Evolutionary conservation across 2,113 vertebrate genomes (phyloP).

Genomic region (Paradisaea rubra): DNA sequence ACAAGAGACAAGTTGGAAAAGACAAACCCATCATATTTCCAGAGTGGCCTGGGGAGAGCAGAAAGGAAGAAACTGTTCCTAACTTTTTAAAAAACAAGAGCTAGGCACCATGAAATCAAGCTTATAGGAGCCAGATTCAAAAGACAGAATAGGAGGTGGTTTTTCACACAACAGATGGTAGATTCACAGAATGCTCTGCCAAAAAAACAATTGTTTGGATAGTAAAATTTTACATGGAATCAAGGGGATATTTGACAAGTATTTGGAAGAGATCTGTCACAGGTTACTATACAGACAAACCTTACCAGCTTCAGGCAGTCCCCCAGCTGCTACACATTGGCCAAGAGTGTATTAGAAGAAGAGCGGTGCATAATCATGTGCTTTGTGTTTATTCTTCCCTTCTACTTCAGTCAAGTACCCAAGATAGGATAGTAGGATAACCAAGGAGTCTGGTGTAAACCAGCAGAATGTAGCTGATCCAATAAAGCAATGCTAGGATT

Average conservation of each 20-base stretch:
- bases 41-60: not conserved
- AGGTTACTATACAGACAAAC: not conserved
- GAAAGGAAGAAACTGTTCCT: not conserved
- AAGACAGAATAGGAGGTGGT: not conserved
- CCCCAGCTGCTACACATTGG: not conserved
- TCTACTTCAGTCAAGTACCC: not conserved
- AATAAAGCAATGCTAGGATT: not conserved
- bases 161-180: conserved; percentile 47
- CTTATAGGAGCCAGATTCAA: not conserved
- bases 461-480: not conserved
- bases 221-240: not conserved
- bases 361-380: not conserved
- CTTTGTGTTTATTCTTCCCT: not conserved
- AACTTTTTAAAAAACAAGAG: not conserved
- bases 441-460: not conserved
- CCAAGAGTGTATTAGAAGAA: not conserved
- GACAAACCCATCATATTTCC: not conserved
- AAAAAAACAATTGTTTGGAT: not conserved
- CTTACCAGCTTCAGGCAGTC: not conserved
- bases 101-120: not conserved
- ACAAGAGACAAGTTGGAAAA: conserved; percentile 4
- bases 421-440: not conserved
- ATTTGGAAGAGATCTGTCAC: not conserved
- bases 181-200: not conserved
- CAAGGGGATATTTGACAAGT: not conserved